Base-by-base conservation (phyloP, 2,888 invertebrate species). In the Euzophera pinguis region DNA sequence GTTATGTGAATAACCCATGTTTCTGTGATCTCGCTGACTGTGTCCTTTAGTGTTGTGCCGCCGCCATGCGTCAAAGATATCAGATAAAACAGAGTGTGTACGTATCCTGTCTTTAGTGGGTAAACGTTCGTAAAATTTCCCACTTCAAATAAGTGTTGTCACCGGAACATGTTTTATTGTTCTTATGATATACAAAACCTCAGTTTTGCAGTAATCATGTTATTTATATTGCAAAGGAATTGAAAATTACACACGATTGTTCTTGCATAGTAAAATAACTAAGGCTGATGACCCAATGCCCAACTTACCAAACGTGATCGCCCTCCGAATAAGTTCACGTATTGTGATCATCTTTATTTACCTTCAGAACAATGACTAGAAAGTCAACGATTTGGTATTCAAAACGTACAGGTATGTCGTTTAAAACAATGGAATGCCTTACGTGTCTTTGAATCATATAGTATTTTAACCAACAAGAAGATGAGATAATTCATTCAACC, bases 61-160 rank as follows among this genome's bases (percentile, higher is more conserved):
- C 55, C 74, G 79, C 59, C 60, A 90, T 90, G 89, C 87, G 89
- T 69, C 89, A 90, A 74, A 76, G 88, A 67, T 90, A 90, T 73
- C 90, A 90, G 74, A 75, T 90, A 71, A 88, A 89, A 74, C 89
- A 89, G 64, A 81, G 79, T 77, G 77, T 82, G 89, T 90, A 89
- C 66, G 90, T 90, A 88, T 81, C 65, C 52, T 59, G 64, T 53
- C 60, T 57, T 54, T 60, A 60, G 55, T 16, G 13, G 1, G 14
- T 6, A 38, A 9, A 9, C 32, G 10, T 9, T 32, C 32, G 32
- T 6, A 38, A 38, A 13, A 14, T 38, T 57, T 62, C 61, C 56
- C 54, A 22, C 3, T 22, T 22, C 22, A 22, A 5, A 3, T 22
- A 3, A 22, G 22, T 22, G 2, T 22, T 22, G 22, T 22, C 22